These are phyloP conservation scores for Passer montanus DNA, from an alignment of 2,113 vertebrate species.

Conservation along the genomic window DNA sequence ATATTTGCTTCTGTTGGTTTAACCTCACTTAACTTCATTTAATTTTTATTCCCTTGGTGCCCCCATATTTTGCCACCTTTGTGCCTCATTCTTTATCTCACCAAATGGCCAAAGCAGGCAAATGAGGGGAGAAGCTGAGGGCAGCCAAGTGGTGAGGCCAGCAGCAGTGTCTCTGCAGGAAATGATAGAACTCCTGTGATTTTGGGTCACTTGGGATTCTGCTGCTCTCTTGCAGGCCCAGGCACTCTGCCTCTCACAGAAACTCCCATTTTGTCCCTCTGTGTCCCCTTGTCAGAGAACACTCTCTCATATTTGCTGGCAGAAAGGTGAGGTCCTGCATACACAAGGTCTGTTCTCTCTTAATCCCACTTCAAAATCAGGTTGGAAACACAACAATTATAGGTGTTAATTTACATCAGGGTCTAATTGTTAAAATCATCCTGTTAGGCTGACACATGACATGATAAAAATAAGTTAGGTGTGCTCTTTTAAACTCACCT, in stretches of 20 bases:
- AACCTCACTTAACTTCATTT: not conserved
- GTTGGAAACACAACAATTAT: not conserved
- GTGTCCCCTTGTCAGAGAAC: not conserved
- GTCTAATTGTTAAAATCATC: not conserved
- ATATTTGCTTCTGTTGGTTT: not conserved
- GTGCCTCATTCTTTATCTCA: not conserved
- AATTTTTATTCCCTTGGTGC: not conserved
- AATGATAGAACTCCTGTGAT: not conserved
- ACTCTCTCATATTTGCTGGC: not conserved
- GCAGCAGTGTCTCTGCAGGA: not conserved
- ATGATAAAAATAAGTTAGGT: not conserved
- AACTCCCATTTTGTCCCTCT: not conserved
- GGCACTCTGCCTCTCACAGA: not conserved
- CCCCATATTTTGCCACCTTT: not conserved
- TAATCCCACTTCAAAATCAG: not conserved
- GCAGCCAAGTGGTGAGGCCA: conserved; percentile 4
- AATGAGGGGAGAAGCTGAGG: conserved; percentile 3
- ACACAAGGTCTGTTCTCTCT: not conserved
- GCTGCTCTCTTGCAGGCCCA: not conserved
- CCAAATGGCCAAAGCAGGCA: not conserved
- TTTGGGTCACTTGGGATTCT: not conserved
- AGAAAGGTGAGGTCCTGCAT: not conserved
- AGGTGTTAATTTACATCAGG: not conserved
- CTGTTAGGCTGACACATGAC: not conserved
- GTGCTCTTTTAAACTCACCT: not conserved